Evolutionary conservation across 2,888 invertebrate genomes (phyloP), one percentile per base, ranked within the genome.

Genomic region (Eupeodes latifasciatus): DNA sequence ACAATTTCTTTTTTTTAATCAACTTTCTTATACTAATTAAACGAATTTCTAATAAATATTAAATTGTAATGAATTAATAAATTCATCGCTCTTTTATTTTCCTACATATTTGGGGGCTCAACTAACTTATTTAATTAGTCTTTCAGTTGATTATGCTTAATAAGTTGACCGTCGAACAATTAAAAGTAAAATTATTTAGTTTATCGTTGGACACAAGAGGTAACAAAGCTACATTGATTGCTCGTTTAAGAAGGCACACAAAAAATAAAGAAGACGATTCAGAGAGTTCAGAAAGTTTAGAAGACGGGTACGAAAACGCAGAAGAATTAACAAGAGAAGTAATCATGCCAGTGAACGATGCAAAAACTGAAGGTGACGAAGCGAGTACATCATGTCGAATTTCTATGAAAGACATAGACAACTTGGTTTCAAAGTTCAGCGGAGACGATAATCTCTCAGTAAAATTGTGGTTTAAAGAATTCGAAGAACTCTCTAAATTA

Each of bases 401-500:
- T 40, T 51, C 49, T 27, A 61, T 51, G 3, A 62, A 74, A 16
- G 61, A 62, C 14, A 53, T 75, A 14, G 62, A 64, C n/a, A 53
- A 75, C 53, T 6, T 51, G 51, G 51, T 51, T n/a, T 51, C 53
- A 12, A 62, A 61, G 40, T 75, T 75, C 19, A 75, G 49, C 36
- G 62, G 51, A 5, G 74, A 75, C 49, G 74, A 62, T 62, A 62
- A 51, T 12, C 16, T 51, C 11, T 12, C 16, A 19, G 36, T 64
- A 1, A 27, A n/a, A 16, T 4, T 9, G 62, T 75, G 61, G 62
- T 9, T 75, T 1, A 10, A 16, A 5, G 62, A 59, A 40, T 62
- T 64, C 10, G 62, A 64, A 14, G 75, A 64, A 9, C 36, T 75
- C 5, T 7, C 62, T 12, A 7, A 6, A 27, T 14, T 61, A 12